Conservation (phyloP, 1,140 invertebrate species). For the Stegodyphus dumicola region DNA sequence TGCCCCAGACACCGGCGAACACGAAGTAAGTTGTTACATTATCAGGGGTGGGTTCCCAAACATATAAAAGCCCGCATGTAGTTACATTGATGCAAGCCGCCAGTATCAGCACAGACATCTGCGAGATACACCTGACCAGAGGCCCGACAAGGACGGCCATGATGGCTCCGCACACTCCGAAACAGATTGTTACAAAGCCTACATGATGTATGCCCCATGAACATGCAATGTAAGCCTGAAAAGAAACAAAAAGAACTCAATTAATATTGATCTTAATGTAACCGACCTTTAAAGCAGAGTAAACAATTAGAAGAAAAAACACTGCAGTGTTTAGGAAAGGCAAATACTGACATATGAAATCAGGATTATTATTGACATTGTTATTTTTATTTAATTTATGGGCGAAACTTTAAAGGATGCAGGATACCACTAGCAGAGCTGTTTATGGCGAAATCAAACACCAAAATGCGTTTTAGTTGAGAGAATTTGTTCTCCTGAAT, state of each 20-base stretch:
- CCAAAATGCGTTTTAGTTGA: too few relatives aligned
- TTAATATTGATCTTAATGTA: too few relatives aligned
- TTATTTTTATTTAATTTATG: too few relatives aligned
- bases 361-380: too few relatives aligned
- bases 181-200: constrained; percentile 95
- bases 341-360: too few relatives aligned
- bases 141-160: constrained; percentile 92
- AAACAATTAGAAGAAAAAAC: too few relatives aligned
- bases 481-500: too few relatives aligned
- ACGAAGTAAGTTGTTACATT: constrained; percentile 86
- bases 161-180: constrained; percentile 89
- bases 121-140: constrained; percentile 90
- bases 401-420: too few relatives aligned
- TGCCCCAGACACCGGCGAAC: constrained; percentile 93
- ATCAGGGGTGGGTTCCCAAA: constrained; percentile 88
- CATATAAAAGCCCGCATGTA: constrained; percentile 80
- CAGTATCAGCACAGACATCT: constrained; percentile 85
- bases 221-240: constrained; percentile 92
- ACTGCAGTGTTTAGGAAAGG: too few relatives aligned
- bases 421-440: too few relatives aligned
- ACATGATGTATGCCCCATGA: constrained; percentile 89
- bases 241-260: constrained; percentile 62
- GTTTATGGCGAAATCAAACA: too few relatives aligned
- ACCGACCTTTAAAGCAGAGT: too few relatives aligned
- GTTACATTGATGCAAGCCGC: constrained; percentile 82